Evolutionary conservation across 1,140 invertebrate species (phyloP).

Genomic region (Cephus cinctus): DNA sequence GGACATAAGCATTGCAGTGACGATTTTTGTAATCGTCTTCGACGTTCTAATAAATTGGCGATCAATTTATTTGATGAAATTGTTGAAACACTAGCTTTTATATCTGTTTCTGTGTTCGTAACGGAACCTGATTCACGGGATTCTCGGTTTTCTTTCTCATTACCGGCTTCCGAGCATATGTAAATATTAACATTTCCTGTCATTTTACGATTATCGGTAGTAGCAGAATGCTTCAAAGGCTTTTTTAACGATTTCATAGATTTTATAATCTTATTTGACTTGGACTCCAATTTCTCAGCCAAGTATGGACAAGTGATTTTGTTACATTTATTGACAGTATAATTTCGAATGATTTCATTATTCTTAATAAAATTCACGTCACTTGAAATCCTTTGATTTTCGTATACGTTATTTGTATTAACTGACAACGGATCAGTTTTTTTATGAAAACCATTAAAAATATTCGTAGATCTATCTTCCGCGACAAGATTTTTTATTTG

Average conservation of each 20-base stretch:
- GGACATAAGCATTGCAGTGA: neutral
- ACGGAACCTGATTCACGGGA: slow-evolving; percentile 11
- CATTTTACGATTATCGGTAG: slow-evolving; percentile 35
- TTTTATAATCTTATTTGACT: slow-evolving; percentile 2
- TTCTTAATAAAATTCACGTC: slow-evolving; percentile 3
- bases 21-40: slow-evolving; percentile 1
- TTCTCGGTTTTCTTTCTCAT: slow-evolving; percentile 7
- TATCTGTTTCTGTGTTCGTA: slow-evolving; percentile 16
- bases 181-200: slow-evolving; percentile 40
- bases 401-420: no score
- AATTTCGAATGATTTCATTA: neutral
- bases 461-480: slow-evolving; percentile 19
- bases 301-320: neutral
- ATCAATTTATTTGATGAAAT: slow-evolving; percentile 25
- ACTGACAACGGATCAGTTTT: neutral
- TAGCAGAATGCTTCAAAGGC: slow-evolving; percentile 10
- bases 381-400: no score
- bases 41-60: slow-evolving; percentile 14
- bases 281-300: neutral
- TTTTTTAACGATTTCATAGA: slow-evolving; percentile 12
- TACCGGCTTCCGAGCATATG: slow-evolving; percentile 30
- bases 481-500: slow-evolving; percentile 1
- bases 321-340: neutral
- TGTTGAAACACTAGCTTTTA: slow-evolving; percentile 12
- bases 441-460: neutral